A percentile compares a stretch with the other conserved stretches of the same genome.
Evolutionary conservation across 2,113 vertebrate genomes (phyloP).

Genomic region (Cyanistes caeruleus): DNA sequence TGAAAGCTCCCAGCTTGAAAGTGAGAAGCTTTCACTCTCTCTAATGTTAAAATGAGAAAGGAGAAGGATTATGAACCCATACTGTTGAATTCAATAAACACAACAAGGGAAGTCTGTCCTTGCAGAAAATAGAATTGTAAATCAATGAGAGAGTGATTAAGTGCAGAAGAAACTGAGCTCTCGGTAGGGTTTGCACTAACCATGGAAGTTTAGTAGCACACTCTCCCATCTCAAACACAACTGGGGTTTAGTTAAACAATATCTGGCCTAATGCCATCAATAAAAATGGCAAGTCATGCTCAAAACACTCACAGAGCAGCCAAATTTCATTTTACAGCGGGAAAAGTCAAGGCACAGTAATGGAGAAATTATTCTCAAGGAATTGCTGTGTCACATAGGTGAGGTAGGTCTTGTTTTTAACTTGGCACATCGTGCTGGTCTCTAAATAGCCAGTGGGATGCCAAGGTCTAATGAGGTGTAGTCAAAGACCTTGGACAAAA

Average conservation of each 20-base stretch:
- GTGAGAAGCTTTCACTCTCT: background rate
- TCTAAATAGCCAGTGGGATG: background rate
- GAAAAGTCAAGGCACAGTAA: background rate
- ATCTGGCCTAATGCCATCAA: background rate
- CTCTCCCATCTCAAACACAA: background rate
- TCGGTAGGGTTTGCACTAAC: conserved; percentile 10
- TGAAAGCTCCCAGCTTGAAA: conserved; percentile 5
- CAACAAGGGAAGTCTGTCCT: conserved; percentile 54
- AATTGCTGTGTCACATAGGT: background rate
- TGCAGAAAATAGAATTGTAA: conserved; percentile 62
- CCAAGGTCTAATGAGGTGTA: background rate
- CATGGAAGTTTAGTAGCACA: conserved; percentile 12
- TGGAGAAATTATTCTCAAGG: background rate
- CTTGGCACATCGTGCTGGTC: background rate
- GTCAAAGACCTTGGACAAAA: background rate
- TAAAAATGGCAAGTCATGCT: conserved; percentile 16
- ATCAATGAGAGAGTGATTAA: conserved; percentile 51
- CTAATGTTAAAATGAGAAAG: conserved; percentile 29
- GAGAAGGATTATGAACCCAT: conserved; percentile 36
- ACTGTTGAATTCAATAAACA: conserved; percentile 50
- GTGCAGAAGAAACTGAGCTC: conserved; percentile 10
- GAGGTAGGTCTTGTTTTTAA: background rate
- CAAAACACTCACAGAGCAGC: background rate
- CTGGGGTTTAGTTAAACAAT: conserved; percentile 17
- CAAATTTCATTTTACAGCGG: background rate